Conservation (phyloP, 30 jellyfish, hydroid and myxozoan species). For the Pseudorhiza aurosa region DNA sequence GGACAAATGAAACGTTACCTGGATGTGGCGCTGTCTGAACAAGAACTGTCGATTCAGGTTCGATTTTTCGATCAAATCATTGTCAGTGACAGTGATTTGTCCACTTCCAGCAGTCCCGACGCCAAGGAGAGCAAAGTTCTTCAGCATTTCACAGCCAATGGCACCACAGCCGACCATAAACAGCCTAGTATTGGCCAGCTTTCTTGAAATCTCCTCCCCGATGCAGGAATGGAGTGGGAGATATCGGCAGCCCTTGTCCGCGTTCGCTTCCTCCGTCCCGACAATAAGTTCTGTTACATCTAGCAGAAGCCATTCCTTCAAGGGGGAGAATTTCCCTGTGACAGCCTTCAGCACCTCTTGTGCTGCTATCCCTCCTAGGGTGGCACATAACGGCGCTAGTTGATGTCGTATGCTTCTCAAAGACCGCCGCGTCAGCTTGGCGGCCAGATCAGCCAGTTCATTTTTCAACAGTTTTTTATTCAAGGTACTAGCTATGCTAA, state of each 20-base stretch:
- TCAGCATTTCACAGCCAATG: conserved; percentile 92
- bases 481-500: background rate
- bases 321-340: conserved; percentile 86
- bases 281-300: conserved; percentile 73
- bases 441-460: conserved; percentile 27
- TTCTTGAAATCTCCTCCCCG: conserved; percentile 38
- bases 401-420: background rate
- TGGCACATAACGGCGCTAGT: conserved; percentile 92
- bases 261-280: background rate
- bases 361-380: conserved; percentile 88
- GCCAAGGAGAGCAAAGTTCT: conserved; percentile 89
- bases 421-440: background rate
- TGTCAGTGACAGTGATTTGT: conserved; percentile 78
- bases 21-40: conserved; percentile 90
- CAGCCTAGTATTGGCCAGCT: conserved; percentile 56
- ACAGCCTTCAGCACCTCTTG: conserved; percentile 88
- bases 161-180: conserved; percentile 99
- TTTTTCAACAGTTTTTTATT: conserved; percentile 11
- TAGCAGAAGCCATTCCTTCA: conserved; percentile 69
- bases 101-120: conserved; percentile 76
- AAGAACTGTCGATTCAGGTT: conserved; percentile 90
- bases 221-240: conserved; percentile 28
- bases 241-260: conserved; percentile 24
- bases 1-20: conserved; percentile 53
- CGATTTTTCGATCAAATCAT: conserved; percentile 91